Conservation (phyloP, 92 coral and sea anemone species). For the Chrysogorgia sp. region DNA sequence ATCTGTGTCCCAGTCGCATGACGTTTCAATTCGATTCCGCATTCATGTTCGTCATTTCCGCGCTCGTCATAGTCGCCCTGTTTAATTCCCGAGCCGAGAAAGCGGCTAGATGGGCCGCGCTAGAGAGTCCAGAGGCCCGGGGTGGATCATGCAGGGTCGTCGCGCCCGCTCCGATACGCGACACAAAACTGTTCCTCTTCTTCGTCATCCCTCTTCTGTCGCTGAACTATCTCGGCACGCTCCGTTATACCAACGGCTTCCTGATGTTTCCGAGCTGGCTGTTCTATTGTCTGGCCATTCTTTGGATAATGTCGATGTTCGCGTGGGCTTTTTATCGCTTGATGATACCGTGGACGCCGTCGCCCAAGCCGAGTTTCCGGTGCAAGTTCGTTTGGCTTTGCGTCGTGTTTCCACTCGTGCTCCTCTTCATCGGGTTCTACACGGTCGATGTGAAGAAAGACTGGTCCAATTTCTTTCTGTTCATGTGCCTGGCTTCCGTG, state of each 20-base stretch:
- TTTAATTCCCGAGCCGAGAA: slow-evolving; percentile 70
- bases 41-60: slow-evolving; percentile 94
- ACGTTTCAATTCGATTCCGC: slow-evolving; percentile 99
- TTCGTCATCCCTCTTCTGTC: slow-evolving; percentile 86
- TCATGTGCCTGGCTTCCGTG: slow-evolving; percentile 86
- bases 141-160: slow-evolving; percentile 32
- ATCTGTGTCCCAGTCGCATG: slow-evolving; percentile 91
- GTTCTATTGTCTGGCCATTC: slow-evolving; percentile 69
- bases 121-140: slow-evolving; percentile 1
- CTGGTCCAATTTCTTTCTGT: slow-evolving; percentile 94
- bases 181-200: slow-evolving; percentile 87
- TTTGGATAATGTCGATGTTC: slow-evolving; percentile 79
- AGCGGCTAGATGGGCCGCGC: slow-evolving; percentile 20
- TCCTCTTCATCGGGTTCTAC: slow-evolving; percentile 72
- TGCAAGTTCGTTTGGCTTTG: slow-evolving; percentile 41
- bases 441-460: slow-evolving; percentile 54
- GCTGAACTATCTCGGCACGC: slow-evolving; percentile 86
- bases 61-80: slow-evolving; percentile 80
- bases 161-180: slow-evolving; percentile 63
- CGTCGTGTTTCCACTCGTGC: slow-evolving; percentile 76
- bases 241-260: slow-evolving; percentile 80
- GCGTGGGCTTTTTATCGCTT: slow-evolving; percentile 77
- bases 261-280: slow-evolving; percentile 67
- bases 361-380: slow-evolving; percentile 40
- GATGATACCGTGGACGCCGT: slow-evolving; percentile 62